Evolutionary conservation across 2,888 invertebrate genomes (phyloP).

Genomic region (Shargacucullia verbasci): DNA sequence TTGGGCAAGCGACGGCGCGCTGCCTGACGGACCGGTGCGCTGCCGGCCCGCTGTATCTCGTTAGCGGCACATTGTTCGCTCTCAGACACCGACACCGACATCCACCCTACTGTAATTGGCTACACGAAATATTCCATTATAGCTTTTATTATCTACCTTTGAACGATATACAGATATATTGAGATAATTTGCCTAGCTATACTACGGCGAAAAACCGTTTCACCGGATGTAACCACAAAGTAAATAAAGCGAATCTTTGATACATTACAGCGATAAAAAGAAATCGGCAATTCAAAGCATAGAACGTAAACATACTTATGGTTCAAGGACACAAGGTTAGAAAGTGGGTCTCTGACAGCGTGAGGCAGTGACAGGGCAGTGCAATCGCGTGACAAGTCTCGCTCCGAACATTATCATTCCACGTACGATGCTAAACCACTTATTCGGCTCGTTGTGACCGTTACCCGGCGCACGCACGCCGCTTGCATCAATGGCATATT

Average conservation of each 20-base stretch:
- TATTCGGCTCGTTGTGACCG: slow-evolving; percentile 86
- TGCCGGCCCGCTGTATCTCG: slow-evolving; percentile 67
- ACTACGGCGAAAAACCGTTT: slow-evolving; percentile 1
- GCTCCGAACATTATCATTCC: slow-evolving; percentile 84
- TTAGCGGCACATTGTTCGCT: slow-evolving; percentile 75
- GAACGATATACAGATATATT: slow-evolving; percentile 40
- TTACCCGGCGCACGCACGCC: slow-evolving; percentile 86
- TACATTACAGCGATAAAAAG: slow-evolving; percentile 18
- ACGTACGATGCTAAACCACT: slow-evolving; percentile 86
- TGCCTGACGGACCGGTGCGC: slow-evolving; percentile 65
- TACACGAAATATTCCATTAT: slow-evolving; percentile 53
- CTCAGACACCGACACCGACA: slow-evolving; percentile 60
- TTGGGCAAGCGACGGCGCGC: slow-evolving; percentile 67
- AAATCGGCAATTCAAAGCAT: slow-evolving; percentile 32
- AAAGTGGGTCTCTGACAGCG: slow-evolving; percentile 80
- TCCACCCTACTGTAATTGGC: slow-evolving; percentile 58
- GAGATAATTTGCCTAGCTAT: slow-evolving; percentile 30
- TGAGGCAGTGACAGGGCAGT: slow-evolving; percentile 73
- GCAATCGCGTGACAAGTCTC: slow-evolving; percentile 83
- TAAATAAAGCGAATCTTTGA: background rate
- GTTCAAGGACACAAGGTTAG: slow-evolving; percentile 80
- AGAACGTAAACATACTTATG: slow-evolving; percentile 41
- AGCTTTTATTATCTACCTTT: slow-evolving; percentile 45
- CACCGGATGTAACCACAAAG: slow-evolving; percentile 20
- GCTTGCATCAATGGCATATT: slow-evolving; percentile 88